Percentiles rank a stretch among this genome's conserved stretches.
Evolutionary conservation across 2,888 invertebrate genomes (phyloP).

Genomic region (Pterobdella sp.): DNA sequence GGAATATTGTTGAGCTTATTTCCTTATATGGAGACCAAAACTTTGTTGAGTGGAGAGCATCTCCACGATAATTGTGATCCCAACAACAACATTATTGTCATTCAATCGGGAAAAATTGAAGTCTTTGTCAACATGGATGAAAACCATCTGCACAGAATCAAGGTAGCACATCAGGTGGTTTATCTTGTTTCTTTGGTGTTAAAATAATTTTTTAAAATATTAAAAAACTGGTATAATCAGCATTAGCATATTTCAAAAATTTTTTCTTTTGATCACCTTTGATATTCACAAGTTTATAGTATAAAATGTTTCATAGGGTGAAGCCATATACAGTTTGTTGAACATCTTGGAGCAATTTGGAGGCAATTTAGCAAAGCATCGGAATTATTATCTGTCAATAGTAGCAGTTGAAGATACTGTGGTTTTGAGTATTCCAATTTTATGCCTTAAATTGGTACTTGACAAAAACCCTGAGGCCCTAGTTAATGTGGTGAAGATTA

Average conservation of each 20-base stretch:
- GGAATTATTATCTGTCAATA: background rate
- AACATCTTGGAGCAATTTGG: slow-evolving; percentile 25
- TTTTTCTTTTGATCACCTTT: too few species aligned
- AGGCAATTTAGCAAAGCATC: background rate
- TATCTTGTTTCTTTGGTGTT: background rate
- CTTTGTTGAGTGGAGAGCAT: slow-evolving; percentile 19
- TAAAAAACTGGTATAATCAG: too few species aligned
- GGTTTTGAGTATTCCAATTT: slow-evolving; percentile 22
- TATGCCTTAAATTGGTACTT: slow-evolving; percentile 17
- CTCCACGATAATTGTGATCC: slow-evolving; percentile 15
- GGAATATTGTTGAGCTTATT: slow-evolving; percentile 21
- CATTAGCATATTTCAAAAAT: too few species aligned
- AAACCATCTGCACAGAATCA: slow-evolving; percentile 17
- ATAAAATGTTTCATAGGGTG: slow-evolving; percentile 19
- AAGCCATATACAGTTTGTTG: slow-evolving; percentile 27
- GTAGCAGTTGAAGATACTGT: slow-evolving; percentile 18
- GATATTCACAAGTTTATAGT: background rate
- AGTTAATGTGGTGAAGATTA: slow-evolving; percentile 27
- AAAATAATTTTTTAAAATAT: background rate
- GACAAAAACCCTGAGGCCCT: slow-evolving; percentile 29
- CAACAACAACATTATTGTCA: slow-evolving; percentile 19
- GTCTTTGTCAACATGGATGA: slow-evolving; percentile 9
- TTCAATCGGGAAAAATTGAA: slow-evolving; percentile 26
- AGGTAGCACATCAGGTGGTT: slow-evolving; percentile 20
- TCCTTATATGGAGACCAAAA: slow-evolving; percentile 21